Base-by-base conservation (phyloP, 1,140 invertebrate genomes). In the Maniola jurtina region DNA sequence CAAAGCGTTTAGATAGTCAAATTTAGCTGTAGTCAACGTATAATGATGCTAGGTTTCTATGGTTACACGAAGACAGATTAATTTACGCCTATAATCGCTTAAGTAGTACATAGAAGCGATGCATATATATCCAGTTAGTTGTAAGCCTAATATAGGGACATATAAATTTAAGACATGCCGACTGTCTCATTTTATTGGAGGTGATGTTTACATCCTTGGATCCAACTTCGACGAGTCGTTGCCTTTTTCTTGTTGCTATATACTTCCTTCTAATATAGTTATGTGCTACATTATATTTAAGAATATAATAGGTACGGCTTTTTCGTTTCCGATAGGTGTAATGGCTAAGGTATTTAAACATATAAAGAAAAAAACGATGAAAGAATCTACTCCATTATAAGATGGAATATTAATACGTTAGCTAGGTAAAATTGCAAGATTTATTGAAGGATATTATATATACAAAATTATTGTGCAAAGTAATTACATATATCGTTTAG, bases 381-480 rank as follows among this genome's bases (percentile, higher is more conserved):
- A 45, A 45, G 57, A 64, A 45, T 35, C 42, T 45, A 45, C 42
- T 54, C 71, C 74, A 75, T 80, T 78, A 72, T 75, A 80, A 73
- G 68, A 79, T 75, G 76, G 71, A 63, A 50, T 56, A 71, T 67
- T 74, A 66, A 72, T 61, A 64, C 70, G 68, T 79, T 86, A 84
- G 82, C 77, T 86, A 84, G 84, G 74, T 77, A 83, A 84, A 55
- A 84, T 78, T 86, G 68, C 79, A 77, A 83, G 76, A 81, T 77
- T 80, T 83, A 79, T 78, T 71, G 76, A 81, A 83, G 72, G 76
- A 83, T 80, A 84, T 81, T 81, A 82, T 84, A 84, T 82, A 86
- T 81, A 84, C 76, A 84, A 86, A 77, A 75, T 77, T 80, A 80
- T 80, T 81, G 73, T 77, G 77, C 73, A 75, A 79, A 77, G 55